Evolutionary conservation across 2,797 vertebrate species (phyloP).

Genomic region (Salarias fasciatus): DNA sequence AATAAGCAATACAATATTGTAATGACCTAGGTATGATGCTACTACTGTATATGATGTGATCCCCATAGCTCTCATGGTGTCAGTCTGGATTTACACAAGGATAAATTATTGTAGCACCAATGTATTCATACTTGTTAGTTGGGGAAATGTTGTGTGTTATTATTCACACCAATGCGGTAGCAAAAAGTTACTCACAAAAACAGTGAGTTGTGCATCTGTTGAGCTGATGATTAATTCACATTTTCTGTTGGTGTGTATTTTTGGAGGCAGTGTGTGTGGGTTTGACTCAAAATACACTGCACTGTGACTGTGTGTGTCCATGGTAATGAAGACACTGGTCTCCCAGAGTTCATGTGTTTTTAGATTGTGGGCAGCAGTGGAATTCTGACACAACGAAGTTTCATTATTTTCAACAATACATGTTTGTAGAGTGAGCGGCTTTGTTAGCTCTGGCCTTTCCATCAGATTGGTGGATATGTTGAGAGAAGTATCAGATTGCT

Average conservation of each 20-base stretch:
- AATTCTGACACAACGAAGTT: neutral
- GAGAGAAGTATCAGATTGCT: no score
- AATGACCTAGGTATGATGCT: no score
- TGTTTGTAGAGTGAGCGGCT: neutral
- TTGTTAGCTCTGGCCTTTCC: neutral
- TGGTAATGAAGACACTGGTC: neutral
- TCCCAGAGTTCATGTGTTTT: neutral
- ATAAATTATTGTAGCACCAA: no score
- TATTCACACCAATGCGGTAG: no score
- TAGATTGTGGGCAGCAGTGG: neutral
- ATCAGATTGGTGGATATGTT: neutral
- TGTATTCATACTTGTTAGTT: no score
- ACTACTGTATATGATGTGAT: no score
- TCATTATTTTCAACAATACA: no score
- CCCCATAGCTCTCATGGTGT: no score
- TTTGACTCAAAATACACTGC: constrained; percentile 1
- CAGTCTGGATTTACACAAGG: no score
- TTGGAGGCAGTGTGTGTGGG: neutral
- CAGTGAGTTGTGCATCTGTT: neutral
- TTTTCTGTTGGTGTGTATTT: neutral
- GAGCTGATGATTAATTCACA: neutral
- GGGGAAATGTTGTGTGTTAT: no score
- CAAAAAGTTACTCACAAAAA: no score
- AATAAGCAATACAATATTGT: no score
- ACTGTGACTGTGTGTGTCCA: neutral